Evolutionary conservation across 2,888 invertebrate species (phyloP).

Genomic region (Punctoribates punctum): DNA sequence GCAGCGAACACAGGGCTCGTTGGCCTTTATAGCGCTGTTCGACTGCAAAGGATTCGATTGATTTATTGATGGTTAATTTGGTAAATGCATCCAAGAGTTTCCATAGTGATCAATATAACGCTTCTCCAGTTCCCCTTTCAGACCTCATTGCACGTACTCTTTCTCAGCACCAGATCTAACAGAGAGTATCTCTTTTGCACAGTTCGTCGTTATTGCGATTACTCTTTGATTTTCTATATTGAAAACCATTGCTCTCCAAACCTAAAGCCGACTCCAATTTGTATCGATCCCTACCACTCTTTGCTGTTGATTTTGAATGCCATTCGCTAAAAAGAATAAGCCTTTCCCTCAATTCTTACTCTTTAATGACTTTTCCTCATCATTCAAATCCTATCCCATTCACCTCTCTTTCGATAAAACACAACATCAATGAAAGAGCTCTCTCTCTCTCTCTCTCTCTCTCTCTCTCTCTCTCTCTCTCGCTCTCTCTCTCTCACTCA

Average conservation of each 20-base stretch:
- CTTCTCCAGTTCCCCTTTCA: constrained; percentile 44
- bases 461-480: constrained; percentile 33
- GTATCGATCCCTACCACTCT: constrained; percentile 45
- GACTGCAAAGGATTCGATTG: constrained; percentile 44
- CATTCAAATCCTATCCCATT: constrained; percentile 15
- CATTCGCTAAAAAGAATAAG: constrained; percentile 2
- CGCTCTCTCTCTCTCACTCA: constrained; percentile 18
- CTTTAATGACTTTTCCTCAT: constrained; percentile 29
- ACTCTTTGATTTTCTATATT: constrained; percentile 47
- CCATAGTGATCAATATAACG: constrained; percentile 46
- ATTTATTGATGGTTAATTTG: constrained; percentile 49
- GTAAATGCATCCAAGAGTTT: constrained; percentile 48
- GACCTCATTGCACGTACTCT: constrained; percentile 16
- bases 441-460: not conserved
- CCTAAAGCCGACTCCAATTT: constrained; percentile 42
- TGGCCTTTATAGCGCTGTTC: not conserved
- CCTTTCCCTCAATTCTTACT: constrained; percentile 11
- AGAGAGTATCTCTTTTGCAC: not conserved
- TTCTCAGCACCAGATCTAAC: not conserved
- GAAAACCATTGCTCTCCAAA: not conserved
- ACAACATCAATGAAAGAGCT: too few species aligned
- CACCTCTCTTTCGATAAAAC: too few species aligned
- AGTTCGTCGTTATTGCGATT: not conserved
- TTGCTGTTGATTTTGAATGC: constrained; percentile 31
- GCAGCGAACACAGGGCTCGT: not conserved